phyloP scores from a whole-genome alignment of 2,888 invertebrate genomes.

The Drosophila affinis region DNA sequence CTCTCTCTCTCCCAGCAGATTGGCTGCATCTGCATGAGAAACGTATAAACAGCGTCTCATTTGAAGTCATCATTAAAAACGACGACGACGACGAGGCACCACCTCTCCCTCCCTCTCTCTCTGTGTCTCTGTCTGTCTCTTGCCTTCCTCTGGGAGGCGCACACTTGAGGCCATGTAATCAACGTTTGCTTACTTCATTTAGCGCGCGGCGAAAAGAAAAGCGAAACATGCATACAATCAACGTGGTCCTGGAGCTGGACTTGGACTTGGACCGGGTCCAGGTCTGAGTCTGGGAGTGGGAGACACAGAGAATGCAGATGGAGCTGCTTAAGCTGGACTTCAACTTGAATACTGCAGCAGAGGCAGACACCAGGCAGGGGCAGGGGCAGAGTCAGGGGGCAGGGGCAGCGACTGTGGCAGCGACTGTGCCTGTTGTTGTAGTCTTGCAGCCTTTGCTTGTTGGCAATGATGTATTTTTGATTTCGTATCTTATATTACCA shows the following conservation, averaged over 20 bases:
- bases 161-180: slow-evolving; percentile 80
- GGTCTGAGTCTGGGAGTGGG: slow-evolving; percentile 7
- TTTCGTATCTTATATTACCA: slow-evolving; percentile 80
- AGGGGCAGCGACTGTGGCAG: slow-evolving; percentile 16
- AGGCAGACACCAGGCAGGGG: neutral
- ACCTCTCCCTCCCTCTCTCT: slow-evolving; percentile 4
- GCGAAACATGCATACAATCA: slow-evolving; percentile 79
- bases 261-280: neutral
- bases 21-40: slow-evolving; percentile 57
- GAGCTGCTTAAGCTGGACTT: slow-evolving; percentile 47
- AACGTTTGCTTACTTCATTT: slow-evolving; percentile 79
- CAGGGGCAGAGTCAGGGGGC: neutral
- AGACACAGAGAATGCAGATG: slow-evolving; percentile 30
- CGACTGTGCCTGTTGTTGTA: slow-evolving; percentile 38
- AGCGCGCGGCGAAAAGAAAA: slow-evolving; percentile 78
- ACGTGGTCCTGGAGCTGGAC: slow-evolving; percentile 43
- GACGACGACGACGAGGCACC: slow-evolving; percentile 56
- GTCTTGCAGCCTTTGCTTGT: slow-evolving; percentile 66
- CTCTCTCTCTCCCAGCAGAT: slow-evolving; percentile 37
- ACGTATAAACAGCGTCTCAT: slow-evolving; percentile 68
- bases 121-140: neutral
- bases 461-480: slow-evolving; percentile 81
- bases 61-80: slow-evolving; percentile 80
- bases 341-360: slow-evolving; percentile 21
- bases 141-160: slow-evolving; percentile 54